Conservation (phyloP, 2,113 vertebrate genomes). For the Cyrtonyx montezumae region DNA sequence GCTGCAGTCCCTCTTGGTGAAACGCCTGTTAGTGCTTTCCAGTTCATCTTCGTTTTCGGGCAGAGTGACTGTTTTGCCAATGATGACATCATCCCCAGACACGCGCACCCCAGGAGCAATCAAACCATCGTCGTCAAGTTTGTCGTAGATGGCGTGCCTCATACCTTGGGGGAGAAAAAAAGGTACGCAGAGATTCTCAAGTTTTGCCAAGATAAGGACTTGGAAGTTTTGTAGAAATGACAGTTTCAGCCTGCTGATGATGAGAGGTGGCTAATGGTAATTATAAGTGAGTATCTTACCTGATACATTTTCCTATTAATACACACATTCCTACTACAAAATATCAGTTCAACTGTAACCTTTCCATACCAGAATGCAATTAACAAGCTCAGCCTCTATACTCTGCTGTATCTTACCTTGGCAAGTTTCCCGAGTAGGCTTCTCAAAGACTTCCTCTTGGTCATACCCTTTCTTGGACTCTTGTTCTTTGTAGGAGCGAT, state of each 20-base stretch:
- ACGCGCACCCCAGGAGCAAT: slow-evolving; percentile 96
- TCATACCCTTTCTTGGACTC: slow-evolving; percentile 98
- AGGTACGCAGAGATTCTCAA: background rate
- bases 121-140: slow-evolving; percentile 95
- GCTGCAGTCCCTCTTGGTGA: slow-evolving; percentile 97
- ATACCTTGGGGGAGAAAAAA: slow-evolving; percentile 80
- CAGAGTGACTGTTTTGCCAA: slow-evolving; percentile 95
- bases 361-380: background rate
- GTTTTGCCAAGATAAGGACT: background rate
- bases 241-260: background rate
- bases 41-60: slow-evolving; percentile 96
- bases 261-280: background rate
- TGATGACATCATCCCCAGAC: slow-evolving; percentile 99
- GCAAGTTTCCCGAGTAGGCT: slow-evolving; percentile 94
- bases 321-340: background rate
- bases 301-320: background rate
- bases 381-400: background rate
- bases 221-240: background rate
- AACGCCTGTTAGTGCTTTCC: slow-evolving; percentile 92
- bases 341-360: background rate
- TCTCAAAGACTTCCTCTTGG: slow-evolving; percentile 98
- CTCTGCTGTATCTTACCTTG: slow-evolving; percentile 81
- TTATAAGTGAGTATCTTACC: background rate
- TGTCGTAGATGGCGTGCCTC: slow-evolving; percentile 98
- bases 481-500: slow-evolving; percentile 98